Base-by-base conservation (phyloP, 2,888 invertebrate species). In the Diarsia mendica region DNA sequence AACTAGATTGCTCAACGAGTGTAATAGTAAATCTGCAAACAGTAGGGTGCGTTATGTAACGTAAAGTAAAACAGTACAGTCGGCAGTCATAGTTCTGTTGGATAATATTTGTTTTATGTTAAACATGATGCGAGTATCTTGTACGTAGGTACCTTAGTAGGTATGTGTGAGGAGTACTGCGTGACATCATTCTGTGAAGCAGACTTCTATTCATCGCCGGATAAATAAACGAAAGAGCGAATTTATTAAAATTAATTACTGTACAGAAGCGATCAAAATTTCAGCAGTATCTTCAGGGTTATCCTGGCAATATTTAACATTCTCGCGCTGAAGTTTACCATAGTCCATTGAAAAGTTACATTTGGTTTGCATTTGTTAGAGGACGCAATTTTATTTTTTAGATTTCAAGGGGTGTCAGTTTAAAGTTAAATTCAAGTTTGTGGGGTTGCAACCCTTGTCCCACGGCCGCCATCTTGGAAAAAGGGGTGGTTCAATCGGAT, bases 31-130 rank as follows among this genome's bases (percentile, higher is more conserved):
- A 80, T 75, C 67, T 74, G 68, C 79, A 83, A 87, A 82, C 76
- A 79, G 61, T 63, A 76, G 67, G 23, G 61, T 28, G 53, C 33
- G 53, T 86, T 84, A 87, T 78, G 80, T 88, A 86, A 85, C 60
- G 33, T 23, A 39, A 72, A 78, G 79, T 84, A 80, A 77, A 82
- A 76, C 76, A 80, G 55, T 60, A 72, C 72, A 68, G 75, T 64
- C 74, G 68, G 58, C 82, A 73, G 72, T 78, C 61, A 63, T 63
- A 73, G 67, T 69, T 67, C 72, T 49, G 51, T 75, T 69, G 83
- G 82, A 88, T 82, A 88, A 88, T 85, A 88, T 88, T 88, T 88
- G 87, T 78, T 77, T 78, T 68, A 80, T 79, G 69, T 85, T 82
- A 79, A 85, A 84, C 72, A 79, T 75, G 49, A 79, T 77, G 49